phyloP scores from a whole-genome alignment of 2,113 vertebrate genomes.

The Catharus bicknelli region DNA sequence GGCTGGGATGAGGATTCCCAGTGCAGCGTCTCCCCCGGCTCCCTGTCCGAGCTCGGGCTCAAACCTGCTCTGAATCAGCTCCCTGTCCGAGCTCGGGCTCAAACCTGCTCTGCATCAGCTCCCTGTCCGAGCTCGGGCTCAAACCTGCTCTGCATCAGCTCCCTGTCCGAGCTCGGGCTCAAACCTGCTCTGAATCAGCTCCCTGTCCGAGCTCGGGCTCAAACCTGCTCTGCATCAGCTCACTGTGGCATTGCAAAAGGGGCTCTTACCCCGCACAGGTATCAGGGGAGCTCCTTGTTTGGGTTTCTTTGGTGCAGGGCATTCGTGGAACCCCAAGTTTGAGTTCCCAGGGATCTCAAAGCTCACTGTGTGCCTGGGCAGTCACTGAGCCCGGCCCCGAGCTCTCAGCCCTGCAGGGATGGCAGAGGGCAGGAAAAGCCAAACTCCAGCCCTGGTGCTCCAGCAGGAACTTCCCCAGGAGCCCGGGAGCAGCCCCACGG shows the following conservation, averaged over 20 bases:
- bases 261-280: fast-evolving
- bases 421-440: background rate
- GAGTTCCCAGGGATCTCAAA: background rate
- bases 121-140: too few relatives aligned
- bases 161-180: too few relatives aligned
- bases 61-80: too few relatives aligned
- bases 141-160: too few relatives aligned
- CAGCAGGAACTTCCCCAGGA: background rate
- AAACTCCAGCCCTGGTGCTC: fast-evolving
- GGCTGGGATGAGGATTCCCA: too few relatives aligned
- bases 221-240: background rate
- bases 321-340: background rate
- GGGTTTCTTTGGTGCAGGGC: background rate
- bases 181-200: too few relatives aligned
- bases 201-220: background rate
- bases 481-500: background rate
- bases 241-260: background rate
- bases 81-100: too few relatives aligned
- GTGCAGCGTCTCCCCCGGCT: too few relatives aligned
- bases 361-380: background rate
- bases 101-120: too few relatives aligned
- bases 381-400: fast-evolving
- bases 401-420: fast-evolving
- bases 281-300: fast-evolving
- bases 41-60: too few relatives aligned